phyloP scores from a whole-genome alignment of 1,140 invertebrate genomes.

The Megalonaias nervosa region DNA sequence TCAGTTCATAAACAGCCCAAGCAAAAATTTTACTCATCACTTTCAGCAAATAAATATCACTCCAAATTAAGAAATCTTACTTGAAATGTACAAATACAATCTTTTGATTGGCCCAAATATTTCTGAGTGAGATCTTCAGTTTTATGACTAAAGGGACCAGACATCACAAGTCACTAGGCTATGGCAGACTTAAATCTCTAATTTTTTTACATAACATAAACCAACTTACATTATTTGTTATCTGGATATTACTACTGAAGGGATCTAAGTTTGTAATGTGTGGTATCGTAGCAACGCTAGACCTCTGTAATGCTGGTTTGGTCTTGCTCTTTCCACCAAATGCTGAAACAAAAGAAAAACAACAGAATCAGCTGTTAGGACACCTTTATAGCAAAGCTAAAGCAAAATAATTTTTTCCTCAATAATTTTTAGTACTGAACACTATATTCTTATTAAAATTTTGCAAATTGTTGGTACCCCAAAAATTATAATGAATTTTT shows the following conservation, averaged over 20 bases:
- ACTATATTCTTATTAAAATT: neutral
- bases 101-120: too few species aligned
- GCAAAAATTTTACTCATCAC: too few species aligned
- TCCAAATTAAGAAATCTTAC: too few species aligned
- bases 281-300: conserved; percentile 58
- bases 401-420: neutral
- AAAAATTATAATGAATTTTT: too few species aligned
- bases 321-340: conserved; percentile 45
- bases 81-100: too few species aligned
- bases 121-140: too few species aligned
- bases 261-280: conserved; percentile 66
- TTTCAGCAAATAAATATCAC: too few species aligned
- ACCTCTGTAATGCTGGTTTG: conserved; percentile 50
- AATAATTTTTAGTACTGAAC: neutral
- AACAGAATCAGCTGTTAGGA: neutral
- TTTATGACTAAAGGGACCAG: too few species aligned
- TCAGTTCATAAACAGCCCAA: too few species aligned
- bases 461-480: neutral
- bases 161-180: too few species aligned
- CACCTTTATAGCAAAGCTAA: neutral
- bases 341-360: conserved; percentile 36
- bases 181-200: too few species aligned
- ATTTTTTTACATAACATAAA: too few species aligned
- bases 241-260: conserved; percentile 48
- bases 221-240: conserved; percentile 9